Evolutionary conservation across 2,797 vertebrate species (phyloP).

Genomic region (Xiphorhynchus erythropygius): DNA sequence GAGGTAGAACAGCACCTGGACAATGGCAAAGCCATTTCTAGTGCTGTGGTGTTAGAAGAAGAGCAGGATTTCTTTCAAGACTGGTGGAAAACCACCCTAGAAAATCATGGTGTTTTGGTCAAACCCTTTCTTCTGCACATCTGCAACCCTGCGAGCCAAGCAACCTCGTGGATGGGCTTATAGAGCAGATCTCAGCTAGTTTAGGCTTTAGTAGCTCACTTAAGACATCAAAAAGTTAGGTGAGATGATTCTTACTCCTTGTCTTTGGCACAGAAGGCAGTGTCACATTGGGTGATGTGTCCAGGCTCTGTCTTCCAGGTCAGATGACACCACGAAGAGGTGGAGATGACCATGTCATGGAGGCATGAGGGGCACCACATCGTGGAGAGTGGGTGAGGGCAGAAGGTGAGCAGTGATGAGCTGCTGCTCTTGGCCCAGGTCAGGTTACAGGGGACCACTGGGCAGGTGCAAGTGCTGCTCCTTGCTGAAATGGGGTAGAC

Average conservation of each 20-base stretch:
- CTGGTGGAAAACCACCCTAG: background rate
- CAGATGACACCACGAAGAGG: background rate
- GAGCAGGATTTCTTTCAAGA: background rate
- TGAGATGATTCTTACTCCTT: background rate
- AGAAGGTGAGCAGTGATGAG: background rate
- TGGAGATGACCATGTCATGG: fast-evolving
- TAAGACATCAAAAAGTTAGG: background rate
- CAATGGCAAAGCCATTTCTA: background rate
- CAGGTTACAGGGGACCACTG: background rate
- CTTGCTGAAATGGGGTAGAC: background rate
- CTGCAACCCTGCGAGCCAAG: fast-evolving
- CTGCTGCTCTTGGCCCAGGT: background rate
- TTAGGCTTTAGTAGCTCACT: background rate
- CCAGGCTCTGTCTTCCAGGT: background rate
- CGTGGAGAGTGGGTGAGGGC: background rate
- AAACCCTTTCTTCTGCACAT: fast-evolving
- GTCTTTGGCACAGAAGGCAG: background rate
- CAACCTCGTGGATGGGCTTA: fast-evolving
- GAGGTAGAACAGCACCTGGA: background rate
- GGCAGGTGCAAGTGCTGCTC: background rate
- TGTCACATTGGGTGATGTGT: fast-evolving
- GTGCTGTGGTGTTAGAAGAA: background rate
- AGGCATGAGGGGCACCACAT: fast-evolving
- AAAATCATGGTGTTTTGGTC: background rate
- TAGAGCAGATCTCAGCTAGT: background rate